These are phyloP conservation scores for Morpho helenor DNA, from an alignment of 2,888 invertebrate genomes.

Conservation along the genomic window DNA sequence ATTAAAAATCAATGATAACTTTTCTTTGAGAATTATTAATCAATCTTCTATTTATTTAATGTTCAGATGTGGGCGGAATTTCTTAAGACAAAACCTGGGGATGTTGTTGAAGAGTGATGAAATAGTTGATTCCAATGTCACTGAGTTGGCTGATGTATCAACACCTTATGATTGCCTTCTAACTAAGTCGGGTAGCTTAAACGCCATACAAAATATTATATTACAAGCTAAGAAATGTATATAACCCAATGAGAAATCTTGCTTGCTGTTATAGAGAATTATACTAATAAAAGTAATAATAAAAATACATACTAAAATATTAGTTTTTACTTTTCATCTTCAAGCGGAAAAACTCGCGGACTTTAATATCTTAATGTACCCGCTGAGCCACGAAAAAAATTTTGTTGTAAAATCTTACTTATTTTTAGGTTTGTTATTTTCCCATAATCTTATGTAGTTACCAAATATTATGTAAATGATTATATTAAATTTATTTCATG, in stretches of 20 bases:
- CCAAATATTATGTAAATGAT: too few species aligned
- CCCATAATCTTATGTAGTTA: too few species aligned
- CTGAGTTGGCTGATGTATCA: conserved; percentile 35
- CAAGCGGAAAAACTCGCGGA: too few species aligned
- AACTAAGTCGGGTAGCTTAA: conserved; percentile 3
- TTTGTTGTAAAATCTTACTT: too few species aligned
- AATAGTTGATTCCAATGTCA: conserved; percentile 46
- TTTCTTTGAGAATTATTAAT: conserved; percentile 46
- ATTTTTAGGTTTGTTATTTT: too few species aligned
- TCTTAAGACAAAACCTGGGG: conserved; percentile 47
- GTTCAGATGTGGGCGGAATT: conserved; percentile 37
- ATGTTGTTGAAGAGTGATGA: conserved; percentile 58
- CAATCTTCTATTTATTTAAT: conserved; percentile 45
- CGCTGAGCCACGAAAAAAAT: too few species aligned
- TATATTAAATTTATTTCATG: too few species aligned
- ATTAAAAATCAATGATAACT: conserved; percentile 48
- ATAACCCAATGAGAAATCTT: not conserved
- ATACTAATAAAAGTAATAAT: too few species aligned
- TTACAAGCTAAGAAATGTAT: not conserved
- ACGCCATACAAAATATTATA: conserved; percentile 1
- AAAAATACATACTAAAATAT: too few species aligned
- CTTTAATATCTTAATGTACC: too few species aligned
- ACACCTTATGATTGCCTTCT: conserved; percentile 38
- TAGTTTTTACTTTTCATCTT: too few species aligned
- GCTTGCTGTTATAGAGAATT: too few species aligned